Evolutionary conservation across 2,797 vertebrate species (phyloP).

Genomic region (Acanthurus leucopareius): DNA sequence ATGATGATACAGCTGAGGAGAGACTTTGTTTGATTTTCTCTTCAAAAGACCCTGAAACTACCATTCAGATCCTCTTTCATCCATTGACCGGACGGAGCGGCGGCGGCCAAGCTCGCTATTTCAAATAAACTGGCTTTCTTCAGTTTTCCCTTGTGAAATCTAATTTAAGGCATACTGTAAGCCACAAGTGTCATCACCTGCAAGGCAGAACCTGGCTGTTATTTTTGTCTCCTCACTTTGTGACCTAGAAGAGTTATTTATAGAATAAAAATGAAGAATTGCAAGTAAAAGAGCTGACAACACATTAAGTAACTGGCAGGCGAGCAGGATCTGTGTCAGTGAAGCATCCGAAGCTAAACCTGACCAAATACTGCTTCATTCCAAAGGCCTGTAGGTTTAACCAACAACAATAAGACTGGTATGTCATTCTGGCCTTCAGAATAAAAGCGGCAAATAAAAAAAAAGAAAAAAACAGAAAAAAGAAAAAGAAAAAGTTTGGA

Average conservation of each 20-base stretch:
- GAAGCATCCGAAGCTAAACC: constrained; percentile 14
- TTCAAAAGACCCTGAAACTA: constrained; percentile 59
- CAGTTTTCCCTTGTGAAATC: constrained; percentile 68
- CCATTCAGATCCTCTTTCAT: constrained; percentile 64
- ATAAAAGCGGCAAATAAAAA: not conserved
- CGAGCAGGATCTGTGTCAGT: constrained; percentile 17
- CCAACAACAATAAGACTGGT: constrained; percentile 7
- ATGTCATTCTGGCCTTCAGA: constrained; percentile 7
- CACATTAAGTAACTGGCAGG: not conserved
- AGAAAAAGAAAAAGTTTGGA: not conserved
- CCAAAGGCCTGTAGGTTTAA: not conserved
- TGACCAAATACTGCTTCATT: constrained; percentile 8
- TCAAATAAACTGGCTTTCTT: constrained; percentile 71
- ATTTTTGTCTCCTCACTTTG: constrained; percentile 67
- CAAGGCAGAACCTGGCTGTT: constrained; percentile 63
- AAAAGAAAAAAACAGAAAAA: no score
- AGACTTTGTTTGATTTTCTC: constrained; percentile 57
- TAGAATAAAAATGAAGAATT: constrained; percentile 57
- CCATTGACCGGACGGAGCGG: constrained; percentile 53
- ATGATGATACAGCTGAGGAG: constrained; percentile 45
- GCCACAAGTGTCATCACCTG: constrained; percentile 65
- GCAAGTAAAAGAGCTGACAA: constrained; percentile 29
- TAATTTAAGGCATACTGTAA: constrained; percentile 70
- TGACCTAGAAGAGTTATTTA: constrained; percentile 71
- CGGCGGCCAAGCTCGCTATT: constrained; percentile 53